Percentiles rank a stretch among this genome's conserved stretches.
These are phyloP conservation scores for Atethmia centrago DNA, from an alignment of 2,888 invertebrate species.

Conservation along the genomic window DNA sequence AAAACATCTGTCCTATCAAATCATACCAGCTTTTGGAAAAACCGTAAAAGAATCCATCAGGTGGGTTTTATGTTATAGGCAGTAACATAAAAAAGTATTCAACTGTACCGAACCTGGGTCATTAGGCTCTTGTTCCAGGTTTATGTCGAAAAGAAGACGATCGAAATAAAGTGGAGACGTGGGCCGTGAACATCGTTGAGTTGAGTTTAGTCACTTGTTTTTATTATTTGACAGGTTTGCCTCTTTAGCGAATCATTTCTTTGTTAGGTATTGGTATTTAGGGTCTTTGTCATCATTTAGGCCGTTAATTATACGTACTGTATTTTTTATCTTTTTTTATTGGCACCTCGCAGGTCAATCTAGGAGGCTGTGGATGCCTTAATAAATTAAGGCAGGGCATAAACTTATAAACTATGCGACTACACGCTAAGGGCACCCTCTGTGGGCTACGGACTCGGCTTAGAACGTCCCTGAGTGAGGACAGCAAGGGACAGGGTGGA, in stretches of 20 bases:
- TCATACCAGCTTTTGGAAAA: constrained; percentile 43
- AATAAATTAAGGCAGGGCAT: too few relatives aligned
- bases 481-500: too few relatives aligned
- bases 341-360: too few relatives aligned
- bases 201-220: constrained; percentile 36
- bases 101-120: constrained; percentile 52
- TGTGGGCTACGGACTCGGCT: too few relatives aligned
- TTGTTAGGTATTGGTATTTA: background rate
- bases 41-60: constrained; percentile 58
- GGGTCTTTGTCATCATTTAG: background rate
- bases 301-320: too few relatives aligned
- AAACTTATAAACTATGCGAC: too few relatives aligned
- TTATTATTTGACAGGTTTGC: constrained; percentile 22
- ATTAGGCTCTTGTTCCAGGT: constrained; percentile 51
- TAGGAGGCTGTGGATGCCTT: too few relatives aligned
- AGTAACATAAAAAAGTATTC: constrained; percentile 56
- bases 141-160: constrained; percentile 56
- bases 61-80: constrained; percentile 56
- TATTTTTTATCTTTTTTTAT: too few relatives aligned
- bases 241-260: constrained; percentile 8
- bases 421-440: too few relatives aligned
- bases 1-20: constrained; percentile 48
- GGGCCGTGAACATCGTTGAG: constrained; percentile 25
- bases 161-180: constrained; percentile 56
- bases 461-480: too few relatives aligned